phyloP scores from a whole-genome alignment of 2,888 invertebrate genomes.

The Thereva nobilitata region DNA sequence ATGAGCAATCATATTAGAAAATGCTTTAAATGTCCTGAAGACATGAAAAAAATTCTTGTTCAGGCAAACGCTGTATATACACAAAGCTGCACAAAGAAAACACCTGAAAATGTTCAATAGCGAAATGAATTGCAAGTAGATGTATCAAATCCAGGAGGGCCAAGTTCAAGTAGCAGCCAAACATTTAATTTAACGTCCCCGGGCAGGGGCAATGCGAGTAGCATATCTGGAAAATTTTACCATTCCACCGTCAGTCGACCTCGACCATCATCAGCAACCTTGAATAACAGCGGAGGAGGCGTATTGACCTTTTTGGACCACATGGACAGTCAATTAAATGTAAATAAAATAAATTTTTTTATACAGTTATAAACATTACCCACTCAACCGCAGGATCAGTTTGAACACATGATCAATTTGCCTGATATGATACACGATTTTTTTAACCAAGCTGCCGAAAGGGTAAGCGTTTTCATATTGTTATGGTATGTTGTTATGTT shows the following conservation, averaged over 20 bases:
- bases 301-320: not conserved
- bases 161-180: not conserved
- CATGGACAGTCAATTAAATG: constrained; percentile 7
- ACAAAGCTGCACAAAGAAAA: not conserved
- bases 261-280: not conserved
- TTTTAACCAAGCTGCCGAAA: too few relatives aligned
- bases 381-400: not conserved
- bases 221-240: not conserved
- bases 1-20: not conserved
- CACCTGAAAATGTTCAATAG: not conserved
- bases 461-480: too few relatives aligned
- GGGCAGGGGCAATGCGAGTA: not conserved
- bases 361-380: constrained; percentile 1
- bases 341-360: not conserved
- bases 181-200: not conserved
- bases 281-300: not conserved
- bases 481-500: too few relatives aligned
- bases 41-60: not conserved
- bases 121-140: not conserved
- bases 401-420: not conserved
- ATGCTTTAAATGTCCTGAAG: constrained; percentile 4
- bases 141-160: not conserved
- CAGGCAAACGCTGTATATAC: not conserved
- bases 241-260: not conserved
- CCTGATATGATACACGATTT: not conserved